These are phyloP conservation scores for Aphelocoma californica DNA, from an alignment of 2,797 vertebrate species.

Conservation along the genomic window DNA sequence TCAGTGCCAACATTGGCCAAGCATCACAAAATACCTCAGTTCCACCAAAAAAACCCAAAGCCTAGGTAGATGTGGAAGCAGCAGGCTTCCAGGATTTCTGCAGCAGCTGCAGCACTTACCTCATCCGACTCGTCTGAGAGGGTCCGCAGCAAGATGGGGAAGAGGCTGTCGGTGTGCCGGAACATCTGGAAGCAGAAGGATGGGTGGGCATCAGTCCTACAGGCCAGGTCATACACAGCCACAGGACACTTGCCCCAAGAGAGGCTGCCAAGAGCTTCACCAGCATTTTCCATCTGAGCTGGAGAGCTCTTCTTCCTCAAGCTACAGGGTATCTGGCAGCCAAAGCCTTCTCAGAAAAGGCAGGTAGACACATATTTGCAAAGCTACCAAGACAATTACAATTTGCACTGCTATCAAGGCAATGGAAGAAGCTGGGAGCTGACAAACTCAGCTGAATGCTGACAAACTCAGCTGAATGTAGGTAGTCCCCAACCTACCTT, in stretches of 20 bases:
- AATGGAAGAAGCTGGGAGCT: background rate
- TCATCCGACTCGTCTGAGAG: slow-evolving; percentile 96
- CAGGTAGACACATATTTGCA: background rate
- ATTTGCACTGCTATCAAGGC: background rate
- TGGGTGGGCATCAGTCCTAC: background rate
- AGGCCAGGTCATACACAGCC: background rate
- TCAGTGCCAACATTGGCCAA: background rate
- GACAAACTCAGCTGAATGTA: rapidly evolving
- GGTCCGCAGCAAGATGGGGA: slow-evolving; percentile 93
- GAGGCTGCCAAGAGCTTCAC: background rate
- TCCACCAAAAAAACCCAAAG: background rate
- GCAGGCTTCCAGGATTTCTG: background rate
- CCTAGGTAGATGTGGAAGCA: background rate
- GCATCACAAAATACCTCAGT: background rate
- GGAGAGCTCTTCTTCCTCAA: background rate
- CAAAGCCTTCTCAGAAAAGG: background rate
- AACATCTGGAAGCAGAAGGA: slow-evolving; percentile 86
- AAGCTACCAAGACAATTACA: background rate
- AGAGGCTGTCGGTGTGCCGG: slow-evolving; percentile 94
- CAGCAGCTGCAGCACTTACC: slow-evolving; percentile 68
- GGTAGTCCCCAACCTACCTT: slow-evolving; percentile 77
- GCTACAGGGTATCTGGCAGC: background rate
- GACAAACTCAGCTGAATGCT: rapidly evolving
- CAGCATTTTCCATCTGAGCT: background rate
- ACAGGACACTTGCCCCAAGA: rapidly evolving